These are phyloP conservation scores for Cyclina sinensis DNA, from an alignment of 1,140 invertebrate species.

Conservation along the genomic window DNA sequence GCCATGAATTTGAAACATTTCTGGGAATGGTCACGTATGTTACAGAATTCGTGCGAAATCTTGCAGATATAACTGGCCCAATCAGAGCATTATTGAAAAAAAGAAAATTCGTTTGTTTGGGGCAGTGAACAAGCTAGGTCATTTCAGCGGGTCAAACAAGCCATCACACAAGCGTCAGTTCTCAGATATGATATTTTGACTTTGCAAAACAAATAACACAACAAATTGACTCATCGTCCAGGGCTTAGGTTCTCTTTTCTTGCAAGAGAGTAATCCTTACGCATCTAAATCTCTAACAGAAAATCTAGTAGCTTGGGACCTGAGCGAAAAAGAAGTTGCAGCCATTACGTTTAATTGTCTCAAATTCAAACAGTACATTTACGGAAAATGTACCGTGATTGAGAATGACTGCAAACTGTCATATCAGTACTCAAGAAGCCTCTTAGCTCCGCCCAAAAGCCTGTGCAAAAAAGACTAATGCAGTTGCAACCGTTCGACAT, in stretches of 20 bases:
- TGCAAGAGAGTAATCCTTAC: not conserved
- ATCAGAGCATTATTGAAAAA: conserved; percentile 67
- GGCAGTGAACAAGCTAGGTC: conserved; percentile 21
- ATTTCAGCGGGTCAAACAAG: conserved; percentile 56
- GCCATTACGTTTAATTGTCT: too few relatives aligned
- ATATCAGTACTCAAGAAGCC: too few relatives aligned
- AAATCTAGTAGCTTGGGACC: too few relatives aligned
- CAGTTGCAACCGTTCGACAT: conserved; percentile 64
- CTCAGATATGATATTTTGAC: conserved; percentile 55
- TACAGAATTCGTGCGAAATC: conserved; percentile 79
- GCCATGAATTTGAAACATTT: not conserved
- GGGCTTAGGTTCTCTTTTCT: conserved; percentile 83
- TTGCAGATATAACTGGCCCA: conserved; percentile 78
- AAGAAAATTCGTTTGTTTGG: conserved; percentile 63
- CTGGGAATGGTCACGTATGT: conserved; percentile 33
- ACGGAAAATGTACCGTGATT: too few relatives aligned
- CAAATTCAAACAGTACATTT: too few relatives aligned
- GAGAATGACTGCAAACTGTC: too few relatives aligned
- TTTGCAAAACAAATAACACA: conserved; percentile 28
- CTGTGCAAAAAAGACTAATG: not conserved
- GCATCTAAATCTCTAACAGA: not conserved
- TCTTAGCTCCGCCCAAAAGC: not conserved
- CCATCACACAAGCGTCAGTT: not conserved
- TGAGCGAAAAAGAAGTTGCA: too few relatives aligned
- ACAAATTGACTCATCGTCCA: conserved; percentile 65